Evolutionary conservation across 2,888 invertebrate genomes (phyloP), one percentile per base, ranked within the genome.

Genomic region (Athalia rosae): DNA sequence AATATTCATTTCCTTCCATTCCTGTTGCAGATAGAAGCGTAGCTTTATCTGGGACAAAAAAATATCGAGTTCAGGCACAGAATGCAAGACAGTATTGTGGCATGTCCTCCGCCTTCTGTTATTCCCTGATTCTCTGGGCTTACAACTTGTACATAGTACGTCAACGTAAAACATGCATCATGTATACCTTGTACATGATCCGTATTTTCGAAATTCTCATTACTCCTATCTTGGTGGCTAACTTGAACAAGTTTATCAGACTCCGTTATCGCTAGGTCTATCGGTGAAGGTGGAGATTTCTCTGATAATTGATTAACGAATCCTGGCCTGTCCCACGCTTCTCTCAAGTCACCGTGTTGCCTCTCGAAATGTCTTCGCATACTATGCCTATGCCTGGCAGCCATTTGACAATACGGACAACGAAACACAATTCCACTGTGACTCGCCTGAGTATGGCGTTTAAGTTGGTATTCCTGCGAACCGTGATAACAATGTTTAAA

Each of bases 401-500:
- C 81, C 82, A 82, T 83, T 73, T 80, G 76, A 56, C 84, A 84
- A 64, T 79, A 84, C 0, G 84, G 83, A 78, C 84, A 84, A 15
- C 82, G 80, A 76, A 81, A 84, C 63, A 83, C 77, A 59, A 84
- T 80, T 90, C 90, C 85, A 90, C 91, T 71, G 85, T 86, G 69
- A 87, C 80, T 76, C 88, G 81, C 87, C 90, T 92, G 43, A 85
- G 82, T 78, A 76, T 87, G 82, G 76, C 86, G 79, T 89, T 90
- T 58, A 90, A 91, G 15, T 90, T 88, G 67, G 79, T 85, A 85
- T 80, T 86, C 85, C 82, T 89, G 87, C 2, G 85, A 83, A 71
- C 85, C 85, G 81, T 89, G 85, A 82, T 92, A 92, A 79, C 87
- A 88, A 28, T 91, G 83, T 76, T 90, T 90, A 79, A 89, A 88